Evolutionary conservation across 2,113 vertebrate genomes (phyloP).

Genomic region (Gallinago paraguaiae): DNA sequence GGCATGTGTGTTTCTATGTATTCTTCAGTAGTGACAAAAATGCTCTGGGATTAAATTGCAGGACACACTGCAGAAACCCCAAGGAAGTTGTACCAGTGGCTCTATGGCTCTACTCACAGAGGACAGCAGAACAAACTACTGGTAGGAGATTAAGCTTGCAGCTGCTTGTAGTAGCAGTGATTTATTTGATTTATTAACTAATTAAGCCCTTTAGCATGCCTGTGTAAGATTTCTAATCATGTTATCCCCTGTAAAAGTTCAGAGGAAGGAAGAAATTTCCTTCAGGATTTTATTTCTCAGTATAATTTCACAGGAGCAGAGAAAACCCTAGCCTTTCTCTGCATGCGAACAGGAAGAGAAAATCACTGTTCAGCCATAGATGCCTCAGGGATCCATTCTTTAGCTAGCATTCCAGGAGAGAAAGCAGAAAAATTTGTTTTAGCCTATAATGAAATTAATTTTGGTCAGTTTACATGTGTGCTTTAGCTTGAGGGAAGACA

Average conservation of each 20-base stretch:
- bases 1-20: neutral
- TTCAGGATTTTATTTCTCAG: neutral
- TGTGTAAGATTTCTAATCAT: neutral
- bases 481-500: neutral
- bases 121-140: neutral
- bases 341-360: neutral
- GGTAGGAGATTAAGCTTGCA: neutral
- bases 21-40: neutral
- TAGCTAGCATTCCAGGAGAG: neutral
- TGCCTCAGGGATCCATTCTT: neutral
- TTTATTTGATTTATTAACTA: constrained; percentile 30
- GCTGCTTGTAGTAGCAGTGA: neutral
- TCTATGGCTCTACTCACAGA: neutral
- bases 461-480: neutral
- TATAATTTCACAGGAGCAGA: neutral
- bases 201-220: neutral
- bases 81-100: neutral
- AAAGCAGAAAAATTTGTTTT: neutral
- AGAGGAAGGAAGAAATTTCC: neutral
- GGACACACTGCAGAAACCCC: neutral
- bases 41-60: neutral
- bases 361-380: neutral
- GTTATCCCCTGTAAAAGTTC: neutral
- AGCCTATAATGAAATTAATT: neutral
- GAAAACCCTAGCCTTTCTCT: neutral